A percentile compares a stretch with the other conserved stretches of the same genome.
Conservation (phyloP, 2,797 vertebrate species). For the Sebastes alutus region DNA sequence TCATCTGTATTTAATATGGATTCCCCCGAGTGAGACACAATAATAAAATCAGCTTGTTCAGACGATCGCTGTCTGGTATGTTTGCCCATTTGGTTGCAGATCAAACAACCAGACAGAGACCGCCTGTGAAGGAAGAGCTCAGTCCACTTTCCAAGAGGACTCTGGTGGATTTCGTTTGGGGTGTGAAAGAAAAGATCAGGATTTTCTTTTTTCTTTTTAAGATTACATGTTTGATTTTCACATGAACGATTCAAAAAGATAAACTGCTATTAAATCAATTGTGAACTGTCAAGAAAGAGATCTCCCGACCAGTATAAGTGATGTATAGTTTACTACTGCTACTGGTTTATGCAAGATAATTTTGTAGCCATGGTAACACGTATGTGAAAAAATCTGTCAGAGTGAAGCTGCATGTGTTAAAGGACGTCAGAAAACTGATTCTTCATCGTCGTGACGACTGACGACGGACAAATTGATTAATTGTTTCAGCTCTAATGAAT, state of each 20-base stretch:
- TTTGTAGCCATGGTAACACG: background rate
- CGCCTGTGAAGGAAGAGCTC: background rate
- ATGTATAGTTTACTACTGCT: background rate
- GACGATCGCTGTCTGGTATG: background rate
- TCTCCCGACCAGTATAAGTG: background rate
- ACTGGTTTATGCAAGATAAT: background rate
- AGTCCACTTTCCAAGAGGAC: background rate
- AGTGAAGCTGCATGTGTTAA: background rate
- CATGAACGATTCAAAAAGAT: background rate
- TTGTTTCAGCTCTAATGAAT: background rate
- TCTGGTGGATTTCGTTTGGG: fast-evolving
- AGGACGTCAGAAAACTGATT: background rate
- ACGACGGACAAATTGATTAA: background rate
- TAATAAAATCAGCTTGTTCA: no score
- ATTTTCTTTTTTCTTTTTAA: fast-evolving
- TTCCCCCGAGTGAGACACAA: no score
- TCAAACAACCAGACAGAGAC: background rate
- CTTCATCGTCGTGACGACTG: background rate
- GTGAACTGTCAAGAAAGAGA: background rate
- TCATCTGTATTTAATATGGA: background rate
- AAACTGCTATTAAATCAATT: background rate
- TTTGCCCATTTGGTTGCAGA: background rate
- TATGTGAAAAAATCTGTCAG: background rate
- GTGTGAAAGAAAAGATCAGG: background rate
- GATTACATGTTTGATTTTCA: background rate